Evolutionary conservation across 1,140 invertebrate species (phyloP), one percentile per base, ranked within the genome.

Genomic region (Trichonephila clavata): DNA sequence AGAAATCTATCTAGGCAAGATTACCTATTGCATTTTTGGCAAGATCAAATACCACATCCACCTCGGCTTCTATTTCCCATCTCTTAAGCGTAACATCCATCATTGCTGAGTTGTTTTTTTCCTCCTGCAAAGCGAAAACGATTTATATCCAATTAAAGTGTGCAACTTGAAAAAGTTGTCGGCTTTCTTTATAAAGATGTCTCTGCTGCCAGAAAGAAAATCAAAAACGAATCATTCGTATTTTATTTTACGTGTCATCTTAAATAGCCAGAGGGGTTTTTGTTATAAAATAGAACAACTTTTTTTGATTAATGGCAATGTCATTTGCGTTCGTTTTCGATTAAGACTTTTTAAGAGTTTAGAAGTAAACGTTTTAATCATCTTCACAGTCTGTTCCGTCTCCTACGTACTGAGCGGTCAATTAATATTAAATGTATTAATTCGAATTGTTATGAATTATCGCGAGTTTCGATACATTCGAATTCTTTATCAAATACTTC

Each of bases 121-220:
- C n/a, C 16, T 27, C 68, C 32, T 32, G 71, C 32, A 77, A 77
- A 77, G 71, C 71, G 71, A 27, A 77, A 77, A 77, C 71, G 71
- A 77, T 77, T 77, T 77, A 77, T 77, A 77, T 77, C 71, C 71
- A 39, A 77, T 77, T 77, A 32, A 77, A 77, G 71, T 39, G 71
- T 77, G 71, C 71, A 77, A 39, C 27, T 18, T 27, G 71, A 39
- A 32, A 32, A 39, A 77, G 71, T 16, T 77, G 71, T 77, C 71
- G 71, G 71, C 71, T 77, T 50, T 16, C 68, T 77, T 77, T 77
- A 32, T 77, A 16, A 18, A 77, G 71, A 63, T 63, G 61, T 63
- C 61, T 63, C 61, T 21, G 16, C 71, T 39, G 27, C 32, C 16
- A 77, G 32, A 20, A 39, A 16, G 27, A 77, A 32, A 39, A 16